Evolutionary conservation across 2,113 vertebrate genomes (phyloP).

Genomic region (Mobula birostris): DNA sequence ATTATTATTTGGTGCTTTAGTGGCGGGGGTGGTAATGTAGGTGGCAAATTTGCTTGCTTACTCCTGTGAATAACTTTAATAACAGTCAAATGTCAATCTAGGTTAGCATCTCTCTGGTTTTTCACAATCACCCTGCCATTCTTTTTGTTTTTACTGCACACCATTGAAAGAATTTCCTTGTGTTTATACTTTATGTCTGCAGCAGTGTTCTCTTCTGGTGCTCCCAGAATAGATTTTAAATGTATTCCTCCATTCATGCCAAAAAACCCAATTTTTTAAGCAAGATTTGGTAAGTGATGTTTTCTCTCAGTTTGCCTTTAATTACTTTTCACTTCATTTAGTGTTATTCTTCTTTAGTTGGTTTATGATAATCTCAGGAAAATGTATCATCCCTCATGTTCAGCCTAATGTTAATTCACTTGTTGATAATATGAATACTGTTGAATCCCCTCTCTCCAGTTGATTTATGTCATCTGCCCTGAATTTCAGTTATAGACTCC

Average conservation of each 20-base stretch:
- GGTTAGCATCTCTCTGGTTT: background rate
- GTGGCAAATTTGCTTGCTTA: background rate
- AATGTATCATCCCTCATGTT: background rate
- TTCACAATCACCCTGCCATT: background rate
- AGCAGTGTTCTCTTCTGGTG: background rate
- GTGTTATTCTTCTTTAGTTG: background rate
- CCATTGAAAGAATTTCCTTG: background rate
- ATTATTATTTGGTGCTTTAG: background rate
- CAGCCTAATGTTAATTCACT: background rate
- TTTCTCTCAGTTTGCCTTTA: background rate
- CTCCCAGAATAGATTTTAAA: background rate
- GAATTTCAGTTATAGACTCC: background rate
- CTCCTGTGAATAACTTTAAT: background rate
- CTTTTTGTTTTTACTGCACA: background rate
- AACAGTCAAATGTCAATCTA: background rate
- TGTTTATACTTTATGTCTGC: background rate
- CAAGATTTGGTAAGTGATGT: background rate
- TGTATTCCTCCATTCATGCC: background rate
- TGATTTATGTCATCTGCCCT: background rate
- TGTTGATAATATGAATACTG: background rate
- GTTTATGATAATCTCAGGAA: background rate
- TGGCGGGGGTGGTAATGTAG: too few relatives aligned
- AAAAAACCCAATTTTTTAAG: background rate
- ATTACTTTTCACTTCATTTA: background rate
- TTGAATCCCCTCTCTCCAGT: background rate